Evolutionary conservation across 2,113 vertebrate genomes (phyloP), one percentile per base, ranked within the genome.

Genomic region (Dendrocopos noguchii): DNA sequence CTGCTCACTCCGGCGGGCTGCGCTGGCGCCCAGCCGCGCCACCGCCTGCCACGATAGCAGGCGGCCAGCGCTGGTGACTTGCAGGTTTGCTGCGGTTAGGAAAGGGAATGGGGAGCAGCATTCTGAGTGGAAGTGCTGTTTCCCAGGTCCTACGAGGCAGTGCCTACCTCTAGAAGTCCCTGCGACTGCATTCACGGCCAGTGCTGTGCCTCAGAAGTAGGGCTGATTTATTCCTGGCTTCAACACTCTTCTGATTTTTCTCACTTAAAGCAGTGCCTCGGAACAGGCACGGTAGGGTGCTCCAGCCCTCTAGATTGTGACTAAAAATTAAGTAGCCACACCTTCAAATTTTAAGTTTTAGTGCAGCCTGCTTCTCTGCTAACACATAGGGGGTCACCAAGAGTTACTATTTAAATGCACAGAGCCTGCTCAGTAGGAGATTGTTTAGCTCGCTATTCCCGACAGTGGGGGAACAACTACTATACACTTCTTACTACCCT

Each of bases 301-400:
- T 65, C 55, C n/a, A 10, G 17, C 13, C 6, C 31, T 16, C 64
- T 6, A 6, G 27, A 1, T 15, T 12, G 5, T 1, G 12, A 5
- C 42, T 57, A 4, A 57, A 42, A 72, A 16, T 15, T 3, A 70
- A 53, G 11, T 11, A 6, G 2, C 2, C 5, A 11, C 0, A 14
- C 16, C 60, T 66, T 15, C 9, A 21, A 0, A 10, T 27, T 7
- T 12, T 42, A 42, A 42, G 42, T 55, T 33, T 12, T 27, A n/a
- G 31, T 17, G 44, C 47, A 17, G 15, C 34, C 61, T 42, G 24
- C 13, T 36, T 80, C 46, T 39, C 31, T 15, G 25, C 19, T 39
- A 28, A 10, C 6, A 3, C 1, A 4, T 11, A 2, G 12, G 47
- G 1, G 12, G 42, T 21, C n/a, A 12, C 59, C 53, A 2, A 0